Percentiles rank a stretch among this genome's conserved stretches.
Evolutionary conservation across 2,797 vertebrate genomes (phyloP).

Genomic region (Hipposideros larvatus): DNA sequence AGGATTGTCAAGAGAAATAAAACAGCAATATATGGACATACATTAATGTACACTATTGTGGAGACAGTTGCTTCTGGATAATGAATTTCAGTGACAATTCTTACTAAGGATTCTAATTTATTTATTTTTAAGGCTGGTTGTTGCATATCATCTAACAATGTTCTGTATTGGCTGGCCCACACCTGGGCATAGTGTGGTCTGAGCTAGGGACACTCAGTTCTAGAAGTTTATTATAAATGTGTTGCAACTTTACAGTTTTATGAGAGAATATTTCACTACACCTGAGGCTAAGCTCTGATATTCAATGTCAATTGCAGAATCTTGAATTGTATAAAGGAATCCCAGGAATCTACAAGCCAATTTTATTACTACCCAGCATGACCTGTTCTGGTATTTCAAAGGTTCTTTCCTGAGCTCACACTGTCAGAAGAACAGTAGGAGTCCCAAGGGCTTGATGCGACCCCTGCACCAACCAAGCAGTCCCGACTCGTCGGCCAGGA

Average conservation of each 20-base stretch:
- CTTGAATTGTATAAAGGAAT: neutral
- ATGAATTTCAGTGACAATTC: no score
- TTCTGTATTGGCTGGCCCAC: neutral
- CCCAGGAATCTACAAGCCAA: neutral
- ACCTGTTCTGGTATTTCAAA: no score
- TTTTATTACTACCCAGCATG: neutral
- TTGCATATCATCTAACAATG: neutral
- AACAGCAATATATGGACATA: no score
- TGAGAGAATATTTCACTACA: neutral
- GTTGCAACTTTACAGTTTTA: neutral
- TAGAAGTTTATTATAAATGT: neutral
- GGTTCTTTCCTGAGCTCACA: no score
- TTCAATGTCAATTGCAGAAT: neutral
- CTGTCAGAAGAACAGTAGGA: no score
- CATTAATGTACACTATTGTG: no score
- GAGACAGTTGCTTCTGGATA: no score
- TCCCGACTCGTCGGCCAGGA: no score
- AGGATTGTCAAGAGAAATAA: no score
- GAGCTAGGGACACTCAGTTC: neutral
- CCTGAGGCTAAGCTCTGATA: neutral
- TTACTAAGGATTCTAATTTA: neutral
- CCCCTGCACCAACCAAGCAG: no score
- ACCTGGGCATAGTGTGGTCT: neutral
- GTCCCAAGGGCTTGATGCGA: no score
- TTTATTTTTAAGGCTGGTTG: neutral